Conservation (phyloP, 1,140 invertebrate genomes). For the Apocrypta bakeri region DNA sequence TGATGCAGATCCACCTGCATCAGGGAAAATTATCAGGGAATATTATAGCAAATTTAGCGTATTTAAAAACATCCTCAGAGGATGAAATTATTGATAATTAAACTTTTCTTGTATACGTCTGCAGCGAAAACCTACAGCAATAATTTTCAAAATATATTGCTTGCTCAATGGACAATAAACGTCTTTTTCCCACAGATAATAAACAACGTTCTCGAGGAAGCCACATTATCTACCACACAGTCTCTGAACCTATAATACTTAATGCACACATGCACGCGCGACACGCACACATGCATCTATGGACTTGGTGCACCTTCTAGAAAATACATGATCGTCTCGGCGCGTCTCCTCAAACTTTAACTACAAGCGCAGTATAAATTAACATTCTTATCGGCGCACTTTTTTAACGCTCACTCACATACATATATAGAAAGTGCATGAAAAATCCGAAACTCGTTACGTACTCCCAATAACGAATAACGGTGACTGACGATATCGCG, state of each 20-base stretch:
- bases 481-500: neutral
- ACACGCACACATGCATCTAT: no score
- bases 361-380: slow-evolving; percentile 18
- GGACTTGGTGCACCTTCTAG: neutral
- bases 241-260: neutral
- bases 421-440: neutral
- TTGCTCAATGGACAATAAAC: neutral
- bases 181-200: neutral
- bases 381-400: slow-evolving; percentile 13
- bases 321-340: neutral
- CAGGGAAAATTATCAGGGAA: no score
- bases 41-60: no score
- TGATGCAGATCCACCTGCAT: no score
- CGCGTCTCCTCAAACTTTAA: neutral
- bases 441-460: slow-evolving; percentile 26
- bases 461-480: no score
- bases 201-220: neutral
- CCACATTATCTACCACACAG: neutral
- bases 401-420: neutral
- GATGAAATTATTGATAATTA: neutral
- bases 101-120: neutral
- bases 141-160: neutral
- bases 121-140: neutral
- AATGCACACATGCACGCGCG: neutral
- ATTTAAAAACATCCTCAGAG: neutral